A percentile compares a stretch with the other conserved stretches of the same genome.
Conservation (phyloP, 2,113 vertebrate genomes). For the Hemibagrus wyckioides region DNA sequence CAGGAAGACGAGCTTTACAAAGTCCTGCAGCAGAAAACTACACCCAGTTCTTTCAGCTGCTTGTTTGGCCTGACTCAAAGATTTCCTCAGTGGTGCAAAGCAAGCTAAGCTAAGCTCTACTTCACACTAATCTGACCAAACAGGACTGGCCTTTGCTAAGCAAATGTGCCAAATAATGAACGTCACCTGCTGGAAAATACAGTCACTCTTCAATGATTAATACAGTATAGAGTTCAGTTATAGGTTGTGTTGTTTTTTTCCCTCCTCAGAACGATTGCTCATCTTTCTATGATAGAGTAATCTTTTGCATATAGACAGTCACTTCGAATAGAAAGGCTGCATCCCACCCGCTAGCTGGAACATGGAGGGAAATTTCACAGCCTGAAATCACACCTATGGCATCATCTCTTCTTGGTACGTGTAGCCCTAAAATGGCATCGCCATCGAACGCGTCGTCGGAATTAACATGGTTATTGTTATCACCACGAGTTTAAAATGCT, state of each 20-base stretch:
- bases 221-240: conserved; percentile 61
- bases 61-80: conserved; percentile 64
- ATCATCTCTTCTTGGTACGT: conserved; percentile 28
- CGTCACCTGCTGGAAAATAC: conserved; percentile 49
- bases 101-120: conserved; percentile 43
- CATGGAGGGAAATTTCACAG: conserved; percentile 67
- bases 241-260: conserved; percentile 51
- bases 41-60: conserved; percentile 70
- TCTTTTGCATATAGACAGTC: conserved; percentile 84
- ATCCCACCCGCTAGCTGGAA: conserved; percentile 69
- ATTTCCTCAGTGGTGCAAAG: conserved; percentile 55
- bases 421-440: conserved; percentile 71
- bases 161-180: conserved; percentile 70
- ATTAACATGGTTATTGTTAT: conserved; percentile 60
- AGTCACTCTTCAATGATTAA: conserved; percentile 59
- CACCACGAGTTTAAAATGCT: conserved; percentile 43
- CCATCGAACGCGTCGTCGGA: conserved; percentile 67
- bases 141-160: conserved; percentile 66
- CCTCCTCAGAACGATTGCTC: conserved; percentile 65
- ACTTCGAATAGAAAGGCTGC: conserved; percentile 69
- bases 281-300: conserved; percentile 72
- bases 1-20: conserved; percentile 98
- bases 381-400: conserved; percentile 20
- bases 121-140: conserved; percentile 46
- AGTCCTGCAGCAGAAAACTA: conserved; percentile 84